Percentiles rank a stretch among this genome's conserved stretches.
phyloP scores from a whole-genome alignment of 2,113 vertebrate genomes.

The Pterocles gutturalis region DNA sequence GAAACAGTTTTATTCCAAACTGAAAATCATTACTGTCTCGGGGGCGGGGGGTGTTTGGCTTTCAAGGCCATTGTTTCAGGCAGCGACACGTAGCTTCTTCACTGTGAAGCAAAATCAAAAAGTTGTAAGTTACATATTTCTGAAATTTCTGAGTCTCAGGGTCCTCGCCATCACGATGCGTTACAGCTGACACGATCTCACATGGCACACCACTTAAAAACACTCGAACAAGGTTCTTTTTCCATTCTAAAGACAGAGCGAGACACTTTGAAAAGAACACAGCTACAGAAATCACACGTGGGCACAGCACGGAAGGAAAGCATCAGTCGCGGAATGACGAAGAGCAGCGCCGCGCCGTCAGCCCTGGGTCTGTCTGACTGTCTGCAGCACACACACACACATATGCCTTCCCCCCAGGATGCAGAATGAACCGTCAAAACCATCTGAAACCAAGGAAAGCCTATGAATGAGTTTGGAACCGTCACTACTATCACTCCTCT shows the following conservation, averaged over 20 bases:
- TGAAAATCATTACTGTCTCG: neutral
- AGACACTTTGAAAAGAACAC: neutral
- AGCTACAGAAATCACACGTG: neutral
- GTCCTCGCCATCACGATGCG: neutral
- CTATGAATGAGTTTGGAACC: neutral
- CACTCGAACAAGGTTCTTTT: neutral
- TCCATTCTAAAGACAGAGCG: neutral
- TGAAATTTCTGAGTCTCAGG: neutral
- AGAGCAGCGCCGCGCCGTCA: neutral
- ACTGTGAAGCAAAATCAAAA: neutral
- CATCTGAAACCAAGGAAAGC: neutral
- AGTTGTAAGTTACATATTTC: neutral
- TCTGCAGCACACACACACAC: neutral
- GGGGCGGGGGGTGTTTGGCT: neutral
- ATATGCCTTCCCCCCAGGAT: neutral
- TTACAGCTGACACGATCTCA: neutral
- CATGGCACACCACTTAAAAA: neutral
- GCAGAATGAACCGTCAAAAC: neutral
- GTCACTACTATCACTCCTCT: neutral
- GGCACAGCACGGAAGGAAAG: neutral
- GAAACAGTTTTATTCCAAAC: neutral
- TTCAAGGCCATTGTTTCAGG: neutral
- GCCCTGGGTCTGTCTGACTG: neutral
- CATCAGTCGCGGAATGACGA: neutral
- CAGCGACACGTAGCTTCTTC: neutral